Conservation (phyloP, 35 echinoderm and acorn worm genomes). For the Holothuria glaberrima region DNA sequence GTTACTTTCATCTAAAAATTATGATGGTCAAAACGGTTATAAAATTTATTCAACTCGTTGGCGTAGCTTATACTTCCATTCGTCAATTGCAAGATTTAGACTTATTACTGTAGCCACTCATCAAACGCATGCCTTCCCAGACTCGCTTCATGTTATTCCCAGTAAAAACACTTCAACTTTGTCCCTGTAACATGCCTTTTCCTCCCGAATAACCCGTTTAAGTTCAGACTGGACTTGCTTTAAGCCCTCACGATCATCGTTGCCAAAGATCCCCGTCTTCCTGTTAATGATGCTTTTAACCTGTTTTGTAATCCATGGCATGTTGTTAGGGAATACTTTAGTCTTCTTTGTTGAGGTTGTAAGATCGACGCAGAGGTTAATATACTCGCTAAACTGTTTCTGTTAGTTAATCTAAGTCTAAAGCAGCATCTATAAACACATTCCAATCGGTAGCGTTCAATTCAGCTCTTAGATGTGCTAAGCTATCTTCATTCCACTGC, state of each 20-base stretch:
- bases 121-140: slow-evolving; percentile 28
- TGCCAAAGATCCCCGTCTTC: slow-evolving; percentile 45
- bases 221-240: slow-evolving; percentile 17
- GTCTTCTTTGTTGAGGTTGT: slow-evolving; percentile 2
- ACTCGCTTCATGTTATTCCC: background rate
- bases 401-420: slow-evolving; percentile 27
- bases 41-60: slow-evolving; percentile 18
- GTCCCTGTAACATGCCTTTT: background rate
- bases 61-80: background rate
- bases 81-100: background rate
- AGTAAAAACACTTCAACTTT: background rate
- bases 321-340: slow-evolving; percentile 39
- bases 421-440: slow-evolving; percentile 15
- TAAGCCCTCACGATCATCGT: background rate
- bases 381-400: slow-evolving; percentile 30
- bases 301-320: slow-evolving; percentile 25
- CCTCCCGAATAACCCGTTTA: background rate
- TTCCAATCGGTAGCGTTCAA: slow-evolving; percentile 22
- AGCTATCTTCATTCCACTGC: slow-evolving; percentile 12
- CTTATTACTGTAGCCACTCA: background rate
- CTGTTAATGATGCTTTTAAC: slow-evolving; percentile 52
- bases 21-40: slow-evolving; percentile 6
- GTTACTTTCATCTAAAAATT: background rate
- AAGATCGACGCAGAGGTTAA: slow-evolving; percentile 20
- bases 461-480: slow-evolving; percentile 28